These are phyloP conservation scores for Hydropotes inermis DNA, from an alignment of 2,113 vertebrate species.

Conservation along the genomic window DNA sequence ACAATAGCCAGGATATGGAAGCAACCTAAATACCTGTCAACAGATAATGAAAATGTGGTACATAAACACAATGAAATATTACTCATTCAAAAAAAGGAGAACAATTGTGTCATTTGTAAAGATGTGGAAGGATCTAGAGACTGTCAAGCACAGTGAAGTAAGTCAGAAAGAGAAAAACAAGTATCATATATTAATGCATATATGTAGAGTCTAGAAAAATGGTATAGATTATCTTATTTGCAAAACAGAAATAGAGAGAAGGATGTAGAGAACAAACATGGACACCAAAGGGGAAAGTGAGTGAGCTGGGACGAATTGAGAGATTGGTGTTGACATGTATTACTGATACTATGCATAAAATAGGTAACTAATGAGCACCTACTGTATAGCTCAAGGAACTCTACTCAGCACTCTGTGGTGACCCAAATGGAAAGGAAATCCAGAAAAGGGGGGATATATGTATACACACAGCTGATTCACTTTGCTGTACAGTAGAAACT, in stretches of 20 bases:
- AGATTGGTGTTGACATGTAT: neutral
- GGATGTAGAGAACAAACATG: neutral
- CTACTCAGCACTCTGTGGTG: neutral
- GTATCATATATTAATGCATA: neutral
- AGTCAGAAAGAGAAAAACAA: neutral
- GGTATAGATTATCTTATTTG: neutral
- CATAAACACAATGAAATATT: neutral
- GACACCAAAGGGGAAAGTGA: neutral
- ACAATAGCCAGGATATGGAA: neutral
- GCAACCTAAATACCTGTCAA: neutral
- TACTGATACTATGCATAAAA: neutral
- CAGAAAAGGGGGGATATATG: neutral
- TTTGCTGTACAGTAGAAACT: neutral
- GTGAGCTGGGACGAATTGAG: neutral
- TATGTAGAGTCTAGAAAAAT: neutral
- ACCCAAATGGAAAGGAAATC: neutral
- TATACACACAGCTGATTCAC: neutral
- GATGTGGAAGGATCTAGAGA: neutral
- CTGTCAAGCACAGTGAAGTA: neutral
- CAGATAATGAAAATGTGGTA: neutral
- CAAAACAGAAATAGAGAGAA: neutral
- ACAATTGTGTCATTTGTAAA: neutral
- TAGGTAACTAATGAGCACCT: neutral
- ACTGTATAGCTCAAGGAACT: neutral
- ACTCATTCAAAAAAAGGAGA: neutral